Conservation (phyloP, 2,888 invertebrate genomes). For the Phyto melanocephala region DNA sequence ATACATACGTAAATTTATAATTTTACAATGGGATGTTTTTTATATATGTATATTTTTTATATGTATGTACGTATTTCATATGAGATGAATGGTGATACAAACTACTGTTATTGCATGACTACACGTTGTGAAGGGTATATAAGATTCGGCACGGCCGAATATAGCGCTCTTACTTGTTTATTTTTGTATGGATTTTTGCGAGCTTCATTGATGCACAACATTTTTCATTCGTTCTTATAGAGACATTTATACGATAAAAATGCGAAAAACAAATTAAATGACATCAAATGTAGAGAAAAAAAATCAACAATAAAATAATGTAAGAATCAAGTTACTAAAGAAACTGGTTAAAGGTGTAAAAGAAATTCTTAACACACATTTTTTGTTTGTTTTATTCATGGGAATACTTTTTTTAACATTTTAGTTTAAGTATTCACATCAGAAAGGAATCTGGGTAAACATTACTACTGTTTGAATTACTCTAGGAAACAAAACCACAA, state of each 20-base stretch:
- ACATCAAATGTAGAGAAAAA: neutral
- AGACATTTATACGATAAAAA: neutral
- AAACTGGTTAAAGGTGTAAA: constrained; percentile 41
- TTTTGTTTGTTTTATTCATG: constrained; percentile 24
- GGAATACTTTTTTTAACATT: constrained; percentile 28
- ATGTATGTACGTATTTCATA: too few species aligned
- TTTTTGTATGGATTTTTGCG: constrained; percentile 9
- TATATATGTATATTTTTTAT: too few species aligned
- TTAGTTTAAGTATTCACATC: neutral
- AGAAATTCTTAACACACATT: constrained; percentile 27
- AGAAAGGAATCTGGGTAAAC: neutral
- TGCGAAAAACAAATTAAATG: constrained; percentile 12
- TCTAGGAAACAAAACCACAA: neutral
- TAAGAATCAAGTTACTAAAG: constrained; percentile 31
- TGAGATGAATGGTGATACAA: too few species aligned
- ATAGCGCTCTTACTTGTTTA: too few species aligned
- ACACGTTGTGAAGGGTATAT: too few species aligned
- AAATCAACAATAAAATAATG: constrained; percentile 16
- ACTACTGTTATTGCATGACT: too few species aligned
- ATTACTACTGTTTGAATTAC: neutral
- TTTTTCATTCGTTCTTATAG: neutral
- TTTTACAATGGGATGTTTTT: too few species aligned
- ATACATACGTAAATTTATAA: too few species aligned
- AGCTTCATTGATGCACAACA: constrained; percentile 38
- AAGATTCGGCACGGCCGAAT: too few species aligned